Conservation (phyloP, 1,140 invertebrate species). For the Formica selysi region DNA sequence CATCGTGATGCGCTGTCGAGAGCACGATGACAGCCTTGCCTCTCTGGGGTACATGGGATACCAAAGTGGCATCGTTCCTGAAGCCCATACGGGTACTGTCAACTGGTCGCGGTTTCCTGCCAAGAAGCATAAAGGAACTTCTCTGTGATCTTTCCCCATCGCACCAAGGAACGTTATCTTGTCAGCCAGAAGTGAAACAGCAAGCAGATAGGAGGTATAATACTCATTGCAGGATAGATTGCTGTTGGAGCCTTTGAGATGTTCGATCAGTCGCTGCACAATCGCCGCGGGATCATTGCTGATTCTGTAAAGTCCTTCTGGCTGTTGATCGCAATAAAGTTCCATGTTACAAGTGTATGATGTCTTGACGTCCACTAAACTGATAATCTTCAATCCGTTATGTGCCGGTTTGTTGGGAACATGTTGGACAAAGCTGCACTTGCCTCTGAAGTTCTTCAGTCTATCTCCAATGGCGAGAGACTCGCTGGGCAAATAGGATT, state of each 20-base stretch:
- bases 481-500: background rate
- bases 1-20: background rate
- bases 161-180: background rate
- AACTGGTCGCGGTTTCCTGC: background rate
- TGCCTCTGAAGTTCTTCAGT: background rate
- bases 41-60: background rate
- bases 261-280: background rate
- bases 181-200: background rate
- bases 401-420: conserved; percentile 2
- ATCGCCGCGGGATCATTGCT: background rate
- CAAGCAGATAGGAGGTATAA: background rate
- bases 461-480: background rate
- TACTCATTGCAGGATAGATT: background rate
- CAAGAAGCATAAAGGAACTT: background rate
- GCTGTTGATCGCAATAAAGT: conserved; percentile 28
- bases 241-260: background rate
- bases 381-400: conserved; percentile 9
- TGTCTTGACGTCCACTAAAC: conserved; percentile 1
- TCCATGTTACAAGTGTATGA: conserved; percentile 22
- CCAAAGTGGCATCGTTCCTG: background rate
- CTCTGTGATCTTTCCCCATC: background rate
- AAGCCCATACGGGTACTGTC: background rate
- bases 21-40: background rate
- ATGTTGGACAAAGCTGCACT: background rate
- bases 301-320: background rate